Percentiles rank a stretch among this genome's conserved stretches.
phyloP scores from a whole-genome alignment of 2,113 vertebrate species.

The Struthidea cinerea region DNA sequence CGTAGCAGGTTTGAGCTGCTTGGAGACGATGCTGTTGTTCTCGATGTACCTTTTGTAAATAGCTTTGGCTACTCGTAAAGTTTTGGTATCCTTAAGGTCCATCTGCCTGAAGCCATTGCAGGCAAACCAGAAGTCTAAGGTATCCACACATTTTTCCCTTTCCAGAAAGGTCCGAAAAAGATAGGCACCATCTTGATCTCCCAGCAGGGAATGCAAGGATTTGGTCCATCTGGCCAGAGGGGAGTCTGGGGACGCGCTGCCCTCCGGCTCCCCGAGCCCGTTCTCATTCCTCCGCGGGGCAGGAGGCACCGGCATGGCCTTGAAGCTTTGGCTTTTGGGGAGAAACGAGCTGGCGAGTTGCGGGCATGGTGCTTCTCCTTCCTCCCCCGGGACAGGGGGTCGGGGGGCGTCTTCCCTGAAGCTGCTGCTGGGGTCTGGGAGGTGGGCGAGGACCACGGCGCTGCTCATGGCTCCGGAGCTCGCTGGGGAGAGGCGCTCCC shows the following conservation, averaged over 20 bases:
- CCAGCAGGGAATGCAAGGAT: conserved; percentile 91
- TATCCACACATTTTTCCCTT: conserved; percentile 91
- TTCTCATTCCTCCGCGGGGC: conserved; percentile 88
- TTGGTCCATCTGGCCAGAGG: conserved; percentile 93
- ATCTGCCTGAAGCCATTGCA: conserved; percentile 98
- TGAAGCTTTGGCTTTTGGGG: conserved; percentile 77
- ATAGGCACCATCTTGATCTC: conserved; percentile 94
- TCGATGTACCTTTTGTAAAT: conserved; percentile 99
- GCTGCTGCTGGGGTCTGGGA: conserved; percentile 88
- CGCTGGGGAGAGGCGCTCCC: conserved; percentile 32
- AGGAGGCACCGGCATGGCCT: conserved; percentile 76
- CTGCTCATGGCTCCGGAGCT: conserved; percentile 88
- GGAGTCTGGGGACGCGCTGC: conserved; percentile 92
- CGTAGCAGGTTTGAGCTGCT: conserved; percentile 92
- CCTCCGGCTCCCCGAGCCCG: conserved; percentile 93
- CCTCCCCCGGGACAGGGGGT: conserved; percentile 95
- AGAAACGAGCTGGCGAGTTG: conserved; percentile 66
- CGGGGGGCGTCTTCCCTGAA: conserved; percentile 97
- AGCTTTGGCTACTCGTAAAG: conserved; percentile 91
- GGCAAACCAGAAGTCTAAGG: conserved; percentile 98
- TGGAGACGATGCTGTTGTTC: conserved; percentile 90
- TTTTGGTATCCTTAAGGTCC: conserved; percentile 97
- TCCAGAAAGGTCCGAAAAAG: conserved; percentile 96
- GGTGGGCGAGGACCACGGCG: conserved; percentile 73
- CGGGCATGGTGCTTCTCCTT: conserved; percentile 86